phyloP scores from a whole-genome alignment of 2,113 vertebrate genomes.

The Salminus brasiliensis region DNA sequence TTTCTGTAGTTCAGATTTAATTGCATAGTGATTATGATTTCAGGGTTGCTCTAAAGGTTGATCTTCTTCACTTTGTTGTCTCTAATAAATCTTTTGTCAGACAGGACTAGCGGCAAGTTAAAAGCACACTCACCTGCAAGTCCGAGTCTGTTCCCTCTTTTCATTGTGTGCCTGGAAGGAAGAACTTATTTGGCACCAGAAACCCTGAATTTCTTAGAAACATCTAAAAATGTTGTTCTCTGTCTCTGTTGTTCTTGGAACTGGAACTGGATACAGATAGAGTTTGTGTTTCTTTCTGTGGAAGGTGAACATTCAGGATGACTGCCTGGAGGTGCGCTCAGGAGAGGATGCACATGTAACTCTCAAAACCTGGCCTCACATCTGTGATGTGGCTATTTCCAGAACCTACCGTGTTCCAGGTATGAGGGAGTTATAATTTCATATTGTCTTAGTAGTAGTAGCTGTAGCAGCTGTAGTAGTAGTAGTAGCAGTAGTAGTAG shows the following conservation, averaged over 20 bases:
- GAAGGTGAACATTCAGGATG: constrained; percentile 82
- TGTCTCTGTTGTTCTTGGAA: neutral
- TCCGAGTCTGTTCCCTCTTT: neutral
- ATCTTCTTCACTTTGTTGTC: neutral
- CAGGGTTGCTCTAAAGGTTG: neutral
- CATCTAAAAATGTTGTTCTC: neutral
- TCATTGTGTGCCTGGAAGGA: neutral
- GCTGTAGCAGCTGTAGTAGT: too few relatives aligned
- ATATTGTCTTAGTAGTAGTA: neutral
- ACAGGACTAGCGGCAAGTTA: neutral
- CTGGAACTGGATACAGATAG: neutral
- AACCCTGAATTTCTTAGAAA: neutral
- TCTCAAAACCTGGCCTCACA: constrained; percentile 82
- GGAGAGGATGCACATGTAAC: constrained; percentile 78
- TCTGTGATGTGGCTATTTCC: constrained; percentile 76
- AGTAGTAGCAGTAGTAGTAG: too few relatives aligned
- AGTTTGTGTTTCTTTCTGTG: constrained; percentile 40
- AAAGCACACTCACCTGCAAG: neutral
- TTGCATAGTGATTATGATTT: too few relatives aligned
- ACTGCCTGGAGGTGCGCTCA: constrained; percentile 77
- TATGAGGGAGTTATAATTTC: constrained; percentile 53
- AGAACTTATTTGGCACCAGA: neutral
- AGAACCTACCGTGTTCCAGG: constrained; percentile 79
- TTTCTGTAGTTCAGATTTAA: too few relatives aligned
- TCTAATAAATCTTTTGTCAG: neutral